Evolutionary conservation across 1,140 invertebrate species (phyloP).

Genomic region (Drosophila bocki): DNA sequence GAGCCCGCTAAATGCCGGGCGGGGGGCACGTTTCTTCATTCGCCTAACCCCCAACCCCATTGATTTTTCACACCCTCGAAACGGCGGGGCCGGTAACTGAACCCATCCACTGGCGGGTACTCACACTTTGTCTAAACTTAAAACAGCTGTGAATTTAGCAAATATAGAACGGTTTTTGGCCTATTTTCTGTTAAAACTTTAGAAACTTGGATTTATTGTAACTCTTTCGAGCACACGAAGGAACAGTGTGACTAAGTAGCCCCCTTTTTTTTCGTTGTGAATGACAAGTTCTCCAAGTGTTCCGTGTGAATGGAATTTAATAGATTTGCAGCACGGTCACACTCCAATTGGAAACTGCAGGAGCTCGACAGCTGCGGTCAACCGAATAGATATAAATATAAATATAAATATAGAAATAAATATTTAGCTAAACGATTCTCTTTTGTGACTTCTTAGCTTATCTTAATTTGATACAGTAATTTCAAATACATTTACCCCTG

Average conservation of each 20-base stretch:
- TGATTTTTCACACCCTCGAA: conserved; percentile 61
- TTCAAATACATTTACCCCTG: too few species aligned
- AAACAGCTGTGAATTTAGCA: conserved; percentile 74
- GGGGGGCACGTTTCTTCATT: conserved; percentile 26
- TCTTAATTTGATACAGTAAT: too few species aligned
- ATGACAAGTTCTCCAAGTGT: background rate
- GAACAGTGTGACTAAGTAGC: conserved; percentile 15
- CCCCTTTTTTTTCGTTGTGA: background rate
- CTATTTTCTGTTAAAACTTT: conserved; percentile 59
- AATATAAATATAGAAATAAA: too few species aligned
- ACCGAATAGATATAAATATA: background rate
- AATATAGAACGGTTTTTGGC: conserved; percentile 46
- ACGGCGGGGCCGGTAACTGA: background rate
- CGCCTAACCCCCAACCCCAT: conserved; percentile 48
- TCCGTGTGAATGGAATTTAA: background rate
- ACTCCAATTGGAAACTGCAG: background rate
- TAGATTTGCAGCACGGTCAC: background rate
- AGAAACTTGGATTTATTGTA: conserved; percentile 37
- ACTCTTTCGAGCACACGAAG: conserved; percentile 32
- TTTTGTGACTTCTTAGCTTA: too few species aligned
- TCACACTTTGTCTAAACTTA: conserved; percentile 59
- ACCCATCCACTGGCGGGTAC: conserved; percentile 5
- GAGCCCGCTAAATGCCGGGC: conserved; percentile 56
- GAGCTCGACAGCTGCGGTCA: background rate
- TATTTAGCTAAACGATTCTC: too few species aligned